Conservation (phyloP, 2,888 invertebrate species). For the Caenorhabditis macrosperma region DNA sequence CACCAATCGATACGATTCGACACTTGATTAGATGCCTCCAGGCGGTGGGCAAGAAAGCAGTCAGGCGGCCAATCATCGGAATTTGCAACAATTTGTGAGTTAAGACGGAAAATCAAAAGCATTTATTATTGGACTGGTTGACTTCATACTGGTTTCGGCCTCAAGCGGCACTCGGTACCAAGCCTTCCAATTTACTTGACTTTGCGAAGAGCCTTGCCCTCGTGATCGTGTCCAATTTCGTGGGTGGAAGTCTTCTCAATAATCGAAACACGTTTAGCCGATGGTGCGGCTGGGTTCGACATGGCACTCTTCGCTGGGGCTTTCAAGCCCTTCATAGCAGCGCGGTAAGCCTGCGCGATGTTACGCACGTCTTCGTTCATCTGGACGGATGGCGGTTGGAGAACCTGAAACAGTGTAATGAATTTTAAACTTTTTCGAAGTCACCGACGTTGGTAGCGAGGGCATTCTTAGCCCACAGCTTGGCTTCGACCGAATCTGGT, state of each 20-base stretch:
- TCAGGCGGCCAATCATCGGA: constrained; percentile 91
- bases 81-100: constrained; percentile 91
- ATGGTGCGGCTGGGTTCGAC: constrained; percentile 6
- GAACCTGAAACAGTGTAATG: too few species aligned
- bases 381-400: constrained; percentile 63
- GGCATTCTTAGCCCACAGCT: constrained; percentile 61
- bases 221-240: constrained; percentile 63
- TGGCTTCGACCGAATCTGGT: constrained; percentile 66
- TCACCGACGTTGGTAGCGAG: constrained; percentile 43
- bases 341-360: constrained; percentile 50
- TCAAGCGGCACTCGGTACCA: too few species aligned
- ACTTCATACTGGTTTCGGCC: background rate
- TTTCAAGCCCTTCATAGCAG: constrained; percentile 33
- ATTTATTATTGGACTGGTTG: background rate
- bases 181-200: constrained; percentile 9
- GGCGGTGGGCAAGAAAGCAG: constrained; percentile 59
- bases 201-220: constrained; percentile 62
- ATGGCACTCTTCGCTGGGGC: constrained; percentile 47
- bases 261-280: constrained; percentile 35
- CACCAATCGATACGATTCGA: constrained; percentile 84
- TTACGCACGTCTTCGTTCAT: constrained; percentile 62
- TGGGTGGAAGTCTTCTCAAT: constrained; percentile 27
- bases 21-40: constrained; percentile 63
- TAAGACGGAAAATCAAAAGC: background rate
- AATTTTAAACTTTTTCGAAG: background rate